Evolutionary conservation across 2,797 vertebrate genomes (phyloP), one percentile per base, ranked within the genome.

Genomic region (Hydrolagus colliei): DNA sequence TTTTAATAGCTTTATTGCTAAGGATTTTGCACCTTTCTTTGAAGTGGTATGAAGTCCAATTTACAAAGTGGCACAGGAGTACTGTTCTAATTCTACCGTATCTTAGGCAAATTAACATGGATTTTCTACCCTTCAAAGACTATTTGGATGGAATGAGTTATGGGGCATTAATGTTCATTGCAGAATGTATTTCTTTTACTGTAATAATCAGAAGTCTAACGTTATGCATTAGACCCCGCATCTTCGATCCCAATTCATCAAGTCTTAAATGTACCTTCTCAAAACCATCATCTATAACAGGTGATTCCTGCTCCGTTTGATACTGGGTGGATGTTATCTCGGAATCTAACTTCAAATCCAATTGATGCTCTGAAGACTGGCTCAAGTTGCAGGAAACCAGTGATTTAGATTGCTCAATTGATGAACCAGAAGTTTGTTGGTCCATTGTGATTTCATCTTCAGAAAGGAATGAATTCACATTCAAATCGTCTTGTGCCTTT

Each of bases 171-270:
- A 84, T 84, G 79, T 84, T 84, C 79, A 84, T 84, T 41, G 65
- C 79, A 41, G 65, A 52, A 84, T 84, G 79, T 84, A 84, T 84
- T 32, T 84, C 65, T 0, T 71, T 84, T 10, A 84, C 79, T 1
- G 65, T 84, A n/a, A 10, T 22, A 67, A 32, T 84, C 79, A 84
- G 65, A 10, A 35, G 18, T 84, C 41, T 18, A 41, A 84, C 32
- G 6, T 65, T 63, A 20, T 71, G 35, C 20, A 84, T 18, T 27
- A 84, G 27, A 71, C 71, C 32, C 32, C 71, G 65, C 16, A 84
- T 32, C n/a, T 41, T 27, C 27, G 71, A 71, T 22, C 71, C 79
- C 65, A 84, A 20, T 41, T 41, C 16, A 12, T 35, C 79, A 1
- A 84, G 79, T 5, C 63, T 63, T 16, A 9, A 4, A 41, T 41